Evolutionary conservation across 2,797 vertebrate species (phyloP).

Genomic region (Myripristis jacobus): DNA sequence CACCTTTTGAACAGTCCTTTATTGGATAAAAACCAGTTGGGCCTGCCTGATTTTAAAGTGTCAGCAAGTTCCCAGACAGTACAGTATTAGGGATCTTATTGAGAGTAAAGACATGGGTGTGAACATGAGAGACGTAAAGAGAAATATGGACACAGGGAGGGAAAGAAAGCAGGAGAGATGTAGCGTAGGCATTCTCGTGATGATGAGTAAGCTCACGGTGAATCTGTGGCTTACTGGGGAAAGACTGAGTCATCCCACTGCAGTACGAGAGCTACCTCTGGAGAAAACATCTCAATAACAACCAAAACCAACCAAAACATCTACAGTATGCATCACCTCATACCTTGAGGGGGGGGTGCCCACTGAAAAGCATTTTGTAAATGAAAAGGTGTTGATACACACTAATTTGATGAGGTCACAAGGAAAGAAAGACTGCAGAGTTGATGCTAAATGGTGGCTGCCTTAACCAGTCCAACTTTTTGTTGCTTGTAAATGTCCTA

Average conservation of each 20-base stretch:
- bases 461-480: not conserved
- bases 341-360: not conserved
- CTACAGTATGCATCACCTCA: slow-evolving; percentile 27
- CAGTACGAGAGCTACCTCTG: slow-evolving; percentile 1
- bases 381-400: slow-evolving; percentile 5
- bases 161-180: not conserved
- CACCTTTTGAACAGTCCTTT: too few species aligned
- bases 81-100: too few species aligned
- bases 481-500: not conserved
- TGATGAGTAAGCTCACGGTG: not conserved
- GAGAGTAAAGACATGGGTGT: not conserved
- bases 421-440: not conserved
- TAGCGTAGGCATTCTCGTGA: too few species aligned
- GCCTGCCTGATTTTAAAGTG: too few species aligned
- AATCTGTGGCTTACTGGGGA: not conserved
- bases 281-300: slow-evolving; percentile 42
- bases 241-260: slow-evolving; percentile 1
- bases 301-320: slow-evolving; percentile 33
- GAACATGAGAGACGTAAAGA: not conserved
- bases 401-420: not conserved
- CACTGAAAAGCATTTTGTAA: slow-evolving; percentile 3
- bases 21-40: too few species aligned
- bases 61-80: too few species aligned
- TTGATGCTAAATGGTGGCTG: not conserved
- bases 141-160: not conserved